Percentiles rank a stretch among this genome's conserved stretches.
Conservation (phyloP, 2,113 vertebrate genomes). For the Diadophis punctatus region DNA sequence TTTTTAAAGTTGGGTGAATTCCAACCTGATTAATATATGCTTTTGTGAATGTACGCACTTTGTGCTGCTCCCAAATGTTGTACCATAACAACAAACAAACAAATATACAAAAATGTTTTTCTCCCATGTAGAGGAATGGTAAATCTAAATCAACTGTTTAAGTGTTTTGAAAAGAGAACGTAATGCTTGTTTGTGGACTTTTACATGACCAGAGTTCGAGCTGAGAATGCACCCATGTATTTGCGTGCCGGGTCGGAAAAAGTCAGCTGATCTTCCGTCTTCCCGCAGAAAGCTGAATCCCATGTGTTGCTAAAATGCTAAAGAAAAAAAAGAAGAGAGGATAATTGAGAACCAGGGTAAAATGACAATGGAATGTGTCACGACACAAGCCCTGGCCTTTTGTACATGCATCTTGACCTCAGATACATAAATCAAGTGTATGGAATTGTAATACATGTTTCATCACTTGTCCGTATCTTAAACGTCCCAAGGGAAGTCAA, state of each 20-base stretch:
- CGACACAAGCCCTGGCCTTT: not conserved
- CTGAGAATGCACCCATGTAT: constrained; percentile 84
- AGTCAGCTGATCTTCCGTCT: constrained; percentile 84
- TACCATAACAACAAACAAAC: constrained; percentile 89
- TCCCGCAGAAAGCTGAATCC: constrained; percentile 87
- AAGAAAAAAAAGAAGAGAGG: constrained; percentile 9
- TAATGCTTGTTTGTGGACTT: constrained; percentile 69
- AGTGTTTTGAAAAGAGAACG: constrained; percentile 75
- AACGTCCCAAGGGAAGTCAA: not conserved
- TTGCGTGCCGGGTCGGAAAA: constrained; percentile 83
- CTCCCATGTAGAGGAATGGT: constrained; percentile 74
- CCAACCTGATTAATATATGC: constrained; percentile 74
- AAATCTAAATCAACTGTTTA: constrained; percentile 66
- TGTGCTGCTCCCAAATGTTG: constrained; percentile 94
- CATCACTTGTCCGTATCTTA: not conserved
- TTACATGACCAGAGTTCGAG: constrained; percentile 94
- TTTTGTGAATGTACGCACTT: constrained; percentile 78
- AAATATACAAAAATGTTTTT: constrained; percentile 72
- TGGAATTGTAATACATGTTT: not conserved
- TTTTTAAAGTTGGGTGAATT: constrained; percentile 86
- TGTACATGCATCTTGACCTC: not conserved
- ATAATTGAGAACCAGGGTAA: not conserved
- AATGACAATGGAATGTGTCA: not conserved
- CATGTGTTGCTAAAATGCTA: constrained; percentile 80
- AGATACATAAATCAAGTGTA: not conserved